Evolutionary conservation across 2,888 invertebrate genomes (phyloP), one percentile per base, ranked within the genome.

Genomic region (Pachydiplax longipennis): DNA sequence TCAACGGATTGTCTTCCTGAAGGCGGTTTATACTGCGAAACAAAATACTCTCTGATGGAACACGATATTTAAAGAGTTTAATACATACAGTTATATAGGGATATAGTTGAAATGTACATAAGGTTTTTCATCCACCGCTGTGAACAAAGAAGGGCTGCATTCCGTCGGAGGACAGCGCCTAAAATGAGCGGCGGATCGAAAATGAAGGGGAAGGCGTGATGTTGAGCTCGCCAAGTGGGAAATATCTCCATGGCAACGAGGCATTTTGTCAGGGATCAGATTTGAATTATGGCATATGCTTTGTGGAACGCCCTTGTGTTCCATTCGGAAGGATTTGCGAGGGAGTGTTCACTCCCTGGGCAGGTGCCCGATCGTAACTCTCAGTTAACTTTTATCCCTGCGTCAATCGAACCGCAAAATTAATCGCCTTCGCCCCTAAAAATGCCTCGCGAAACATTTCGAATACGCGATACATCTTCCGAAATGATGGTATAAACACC

Each of bases 201-300:
- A 83, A 83, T 53, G 53, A 83, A 83, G 83, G 48, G 83, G 83
- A 48, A 83, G 48, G 53, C 83, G 83, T n/a, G 61, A 87, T 87
- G 58, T 87, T 37, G 87, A 87, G 87, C 31, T 61, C 87, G 61
- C 58, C 61, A 58, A 87, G 61, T 58, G 58, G 87, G 61, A 37
- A 83, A 87, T 87, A 87, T 87, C 87, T 87, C 65, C 87, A 87
- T 87, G 87, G 87, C 61, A 87, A 87, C 61, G 87, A 58, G 87
- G 87, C 87, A 87, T 87, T 87, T 87, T 87, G 87, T 87, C 87
- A 87, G 87, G 87, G 87, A 87, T 87, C 87, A 87, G 61, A 61
- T 35, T 37, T 87, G 87, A 87, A 87, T 87, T 87, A 87, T 87
- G 37, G 87, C 87, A 18, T 87, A 61, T 87, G 87, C 61, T 87